Conservation (phyloP, 2,888 invertebrate genomes). For the Folsomia candida region DNA sequence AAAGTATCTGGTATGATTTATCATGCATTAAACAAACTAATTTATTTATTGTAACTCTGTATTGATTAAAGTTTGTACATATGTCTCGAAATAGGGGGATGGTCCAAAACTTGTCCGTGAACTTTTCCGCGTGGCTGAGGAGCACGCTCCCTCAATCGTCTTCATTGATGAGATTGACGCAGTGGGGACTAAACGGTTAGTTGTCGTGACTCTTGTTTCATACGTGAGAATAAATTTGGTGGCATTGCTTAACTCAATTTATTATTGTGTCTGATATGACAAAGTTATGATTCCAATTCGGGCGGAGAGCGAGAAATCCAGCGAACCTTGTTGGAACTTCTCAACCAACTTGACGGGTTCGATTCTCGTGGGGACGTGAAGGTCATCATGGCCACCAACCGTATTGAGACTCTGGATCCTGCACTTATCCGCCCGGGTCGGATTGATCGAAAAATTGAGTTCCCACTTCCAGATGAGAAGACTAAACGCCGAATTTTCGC, state of each 20-base stretch:
- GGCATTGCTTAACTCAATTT: not conserved
- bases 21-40: not conserved
- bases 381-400: conserved; percentile 95
- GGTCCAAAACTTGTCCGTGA: conserved; percentile 98
- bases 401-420: conserved; percentile 97
- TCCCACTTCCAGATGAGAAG: conserved; percentile 98
- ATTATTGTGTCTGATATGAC: too few species aligned
- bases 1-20: conserved; percentile 90
- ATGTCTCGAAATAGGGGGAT: conserved; percentile 76
- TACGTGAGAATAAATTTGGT: too few species aligned
- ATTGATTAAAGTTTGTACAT: too few species aligned
- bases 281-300: conserved; percentile 93
- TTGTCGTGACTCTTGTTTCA: not conserved
- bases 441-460: conserved; percentile 99
- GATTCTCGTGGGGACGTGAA: conserved; percentile 95
- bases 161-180: conserved; percentile 98
- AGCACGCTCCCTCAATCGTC: conserved; percentile 98
- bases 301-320: conserved; percentile 99
- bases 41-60: not conserved
- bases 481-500: conserved; percentile 94
- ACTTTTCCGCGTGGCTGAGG: conserved; percentile 95
- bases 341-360: conserved; percentile 98
- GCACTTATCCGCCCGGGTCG: conserved; percentile 97
- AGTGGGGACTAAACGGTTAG: conserved; percentile 44
- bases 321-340: conserved; percentile 96